These are phyloP conservation scores for Siphlonurus alternatus DNA, from an alignment of 2,888 invertebrate species.

Conservation along the genomic window DNA sequence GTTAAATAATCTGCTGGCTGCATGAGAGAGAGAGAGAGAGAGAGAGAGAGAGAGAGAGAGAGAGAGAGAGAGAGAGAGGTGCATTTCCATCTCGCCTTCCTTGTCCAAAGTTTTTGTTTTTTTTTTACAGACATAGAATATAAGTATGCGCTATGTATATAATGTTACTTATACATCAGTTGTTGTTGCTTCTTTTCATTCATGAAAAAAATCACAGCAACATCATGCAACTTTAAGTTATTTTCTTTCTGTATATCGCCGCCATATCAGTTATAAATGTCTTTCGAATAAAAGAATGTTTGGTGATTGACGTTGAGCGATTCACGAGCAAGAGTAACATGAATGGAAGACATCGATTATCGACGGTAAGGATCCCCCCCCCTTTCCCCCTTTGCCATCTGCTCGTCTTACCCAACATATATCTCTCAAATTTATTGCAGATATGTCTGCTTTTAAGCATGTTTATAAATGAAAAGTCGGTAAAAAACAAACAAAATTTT, in stretches of 20 bases:
- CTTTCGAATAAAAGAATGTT: neutral
- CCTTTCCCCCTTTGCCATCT: neutral
- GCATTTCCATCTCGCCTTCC: neutral
- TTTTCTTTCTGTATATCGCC: too few species aligned
- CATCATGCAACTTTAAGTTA: neutral
- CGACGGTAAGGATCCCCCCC: neutral
- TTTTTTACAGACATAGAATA: neutral
- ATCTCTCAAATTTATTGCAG: neutral
- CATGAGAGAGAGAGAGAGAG: neutral
- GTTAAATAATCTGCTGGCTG: neutral
- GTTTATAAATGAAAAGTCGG: neutral
- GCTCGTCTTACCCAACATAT: neutral
- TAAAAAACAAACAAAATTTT: neutral
- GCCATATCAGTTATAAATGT: neutral
- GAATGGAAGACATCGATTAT: neutral
- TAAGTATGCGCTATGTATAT: too few species aligned
- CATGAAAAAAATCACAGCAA: neutral
- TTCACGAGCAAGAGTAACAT: neutral
- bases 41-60: neutral
- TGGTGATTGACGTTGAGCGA: neutral
- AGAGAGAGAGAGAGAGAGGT: neutral
- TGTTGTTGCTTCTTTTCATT: neutral
- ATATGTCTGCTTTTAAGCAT: neutral
- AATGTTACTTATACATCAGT: neutral
- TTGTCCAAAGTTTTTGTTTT: neutral